Base-by-base conservation (phyloP, 2,888 invertebrate genomes). In the Boloria selene region DNA sequence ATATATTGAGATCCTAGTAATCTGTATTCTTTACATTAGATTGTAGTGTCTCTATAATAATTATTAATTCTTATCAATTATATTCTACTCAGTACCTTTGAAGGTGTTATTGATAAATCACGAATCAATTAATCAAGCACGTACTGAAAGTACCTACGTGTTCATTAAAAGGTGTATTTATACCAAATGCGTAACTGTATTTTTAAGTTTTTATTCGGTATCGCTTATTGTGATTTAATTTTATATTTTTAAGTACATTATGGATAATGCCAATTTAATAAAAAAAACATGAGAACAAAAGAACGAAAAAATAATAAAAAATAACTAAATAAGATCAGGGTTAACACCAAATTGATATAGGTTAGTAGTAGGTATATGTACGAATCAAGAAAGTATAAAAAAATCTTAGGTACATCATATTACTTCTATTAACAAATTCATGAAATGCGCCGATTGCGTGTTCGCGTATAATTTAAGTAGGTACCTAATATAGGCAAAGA, bases 391-490 rank as follows among this genome's bases (percentile, higher is more conserved):
- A 31, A 31, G 2, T 31, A 10, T 17, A 54, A 13, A 42, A 17
- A 50, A 44, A 14, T 10, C 16, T 17, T 45, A 52, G n/a, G n/a
- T 17, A 14, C n/a, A 7, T 44, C n/a, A 45, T 6, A 55, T 26
- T 13, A 18, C 16, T 51, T 26, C 51, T 51, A 14, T 45, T 17
- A 64, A 42, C 10, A 61, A 50, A 64, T 58, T 58, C 51, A 56
- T 26, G 31, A 56, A 59, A 64, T 31, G 58, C 47, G 17, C 13
- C 59, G 14, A 59, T 64, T 44, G 64, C 64, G 64, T 64, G 64
- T 31, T 59, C 1, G 22, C 0, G n/a, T 22, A 52, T 44, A 52
- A 52, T 59, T 52, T 52, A 26, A 47, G 52, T 16, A 53, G 3
- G 1, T 22, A 22, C 22, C 22, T 22, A 22, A 38, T 45, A 52